A percentile compares a stretch with the other conserved stretches of the same genome.
These are phyloP conservation scores for Neolamprologus brichardi DNA, from an alignment of 2,113 vertebrate genomes.

Conservation along the genomic window DNA sequence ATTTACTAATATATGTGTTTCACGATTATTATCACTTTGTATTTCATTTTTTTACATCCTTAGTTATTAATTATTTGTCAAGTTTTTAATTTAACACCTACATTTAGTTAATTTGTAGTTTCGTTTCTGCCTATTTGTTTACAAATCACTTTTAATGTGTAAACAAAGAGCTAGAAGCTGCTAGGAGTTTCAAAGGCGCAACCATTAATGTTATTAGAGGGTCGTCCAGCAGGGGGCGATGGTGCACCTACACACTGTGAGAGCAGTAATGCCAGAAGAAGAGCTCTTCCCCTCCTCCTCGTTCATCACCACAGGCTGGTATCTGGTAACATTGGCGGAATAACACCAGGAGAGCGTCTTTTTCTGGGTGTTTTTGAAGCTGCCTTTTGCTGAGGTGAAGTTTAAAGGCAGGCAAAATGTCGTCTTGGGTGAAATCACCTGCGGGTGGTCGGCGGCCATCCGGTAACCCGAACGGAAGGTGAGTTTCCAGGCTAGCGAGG, in stretches of 20 bases:
- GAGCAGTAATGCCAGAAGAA: neutral
- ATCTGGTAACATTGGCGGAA: neutral
- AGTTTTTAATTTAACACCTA: neutral
- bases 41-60: neutral
- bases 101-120: neutral
- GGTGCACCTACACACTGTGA: neutral
- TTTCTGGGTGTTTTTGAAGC: neutral
- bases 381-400: neutral
- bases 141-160: neutral
- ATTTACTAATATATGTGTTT: neutral
- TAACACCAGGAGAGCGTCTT: neutral
- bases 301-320: neutral
- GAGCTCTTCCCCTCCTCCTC: neutral
- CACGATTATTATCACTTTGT: neutral
- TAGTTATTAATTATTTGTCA: neutral
- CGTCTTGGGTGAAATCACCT: conserved; percentile 59
- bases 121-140: neutral
- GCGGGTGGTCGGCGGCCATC: conserved; percentile 42
- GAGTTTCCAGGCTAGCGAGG: neutral
- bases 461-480: conserved; percentile 66
- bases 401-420: conserved; percentile 35
- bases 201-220: neutral
- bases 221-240: neutral
- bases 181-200: neutral
- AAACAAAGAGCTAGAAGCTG: neutral